Percentiles rank a stretch among this genome's conserved stretches.
Evolutionary conservation across 2,888 invertebrate genomes (phyloP).

Genomic region (Globia sparganii): DNA sequence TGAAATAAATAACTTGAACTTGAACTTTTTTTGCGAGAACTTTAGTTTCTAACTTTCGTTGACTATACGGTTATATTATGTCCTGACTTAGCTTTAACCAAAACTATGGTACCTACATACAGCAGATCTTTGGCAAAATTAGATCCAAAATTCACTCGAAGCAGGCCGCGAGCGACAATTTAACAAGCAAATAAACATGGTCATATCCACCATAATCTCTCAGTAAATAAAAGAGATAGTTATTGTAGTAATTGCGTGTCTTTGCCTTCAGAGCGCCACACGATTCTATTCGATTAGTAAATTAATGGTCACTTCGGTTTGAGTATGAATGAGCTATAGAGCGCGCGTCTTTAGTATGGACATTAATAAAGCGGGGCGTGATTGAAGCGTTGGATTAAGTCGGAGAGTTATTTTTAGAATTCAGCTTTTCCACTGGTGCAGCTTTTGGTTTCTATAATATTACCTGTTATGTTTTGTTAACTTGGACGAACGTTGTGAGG

Average conservation of each 20-base stretch:
- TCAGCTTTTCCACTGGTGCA: neutral
- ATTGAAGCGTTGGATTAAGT: neutral
- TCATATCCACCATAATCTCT: slow-evolving; percentile 26
- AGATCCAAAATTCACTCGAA: neutral
- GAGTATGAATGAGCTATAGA: slow-evolving; percentile 34
- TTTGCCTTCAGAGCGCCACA: slow-evolving; percentile 47
- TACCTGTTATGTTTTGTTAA: no score
- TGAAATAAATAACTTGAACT: no score
- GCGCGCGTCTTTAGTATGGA: neutral
- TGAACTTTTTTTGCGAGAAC: no score
- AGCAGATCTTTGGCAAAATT: no score
- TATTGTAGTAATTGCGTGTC: slow-evolving; percentile 40
- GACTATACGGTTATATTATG: no score
- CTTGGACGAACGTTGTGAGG: no score
- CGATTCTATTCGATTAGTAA: slow-evolving; percentile 58
- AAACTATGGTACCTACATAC: no score
- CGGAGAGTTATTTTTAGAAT: no score
- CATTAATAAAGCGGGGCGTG: neutral
- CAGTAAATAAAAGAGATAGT: slow-evolving; percentile 56
- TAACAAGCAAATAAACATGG: neutral
- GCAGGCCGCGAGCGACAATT: neutral
- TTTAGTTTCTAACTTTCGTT: no score
- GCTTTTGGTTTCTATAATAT: neutral
- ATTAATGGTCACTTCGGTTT: slow-evolving; percentile 47
- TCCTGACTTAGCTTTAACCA: no score